phyloP scores from a whole-genome alignment of 1,140 invertebrate species.

The Atta colombica region DNA sequence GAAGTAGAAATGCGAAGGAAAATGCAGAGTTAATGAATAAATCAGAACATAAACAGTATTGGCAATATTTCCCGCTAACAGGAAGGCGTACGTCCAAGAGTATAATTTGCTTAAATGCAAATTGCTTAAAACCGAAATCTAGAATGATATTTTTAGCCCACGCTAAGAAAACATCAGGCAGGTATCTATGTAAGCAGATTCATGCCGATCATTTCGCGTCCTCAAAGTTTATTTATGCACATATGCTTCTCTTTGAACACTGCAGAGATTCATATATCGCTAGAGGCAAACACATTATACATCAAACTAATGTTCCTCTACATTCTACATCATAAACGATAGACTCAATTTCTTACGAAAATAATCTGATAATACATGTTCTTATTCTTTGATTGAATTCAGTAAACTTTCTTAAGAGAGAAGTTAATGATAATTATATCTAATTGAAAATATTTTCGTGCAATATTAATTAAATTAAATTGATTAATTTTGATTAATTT shows the following conservation, averaged over 20 bases:
- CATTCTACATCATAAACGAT: neutral
- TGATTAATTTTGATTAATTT: neutral
- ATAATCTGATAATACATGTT: constrained; percentile 17
- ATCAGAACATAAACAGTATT: constrained; percentile 40
- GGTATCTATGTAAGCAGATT: constrained; percentile 15
- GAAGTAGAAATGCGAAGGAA: neutral
- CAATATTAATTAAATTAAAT: neutral
- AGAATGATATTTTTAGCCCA: constrained; percentile 51
- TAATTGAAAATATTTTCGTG: neutral
- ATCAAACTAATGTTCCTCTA: constrained; percentile 4
- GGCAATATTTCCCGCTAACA: constrained; percentile 13
- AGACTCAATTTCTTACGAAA: neutral
- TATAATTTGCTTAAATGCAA: constrained; percentile 27
- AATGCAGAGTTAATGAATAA: constrained; percentile 28
- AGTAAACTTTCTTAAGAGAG: neutral
- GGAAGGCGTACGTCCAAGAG: constrained; percentile 31
- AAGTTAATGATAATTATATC: neutral
- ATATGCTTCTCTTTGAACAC: constrained; percentile 14
- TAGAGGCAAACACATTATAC: constrained; percentile 26
- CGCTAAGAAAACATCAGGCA: constrained; percentile 35
- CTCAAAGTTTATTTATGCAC: constrained; percentile 42
- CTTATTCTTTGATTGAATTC: neutral
- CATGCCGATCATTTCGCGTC: constrained; percentile 32
- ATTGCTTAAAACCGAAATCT: constrained; percentile 16
- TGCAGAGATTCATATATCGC: neutral